Base-by-base conservation (phyloP, 1,140 invertebrate genomes). In the Linepithema humile region DNA sequence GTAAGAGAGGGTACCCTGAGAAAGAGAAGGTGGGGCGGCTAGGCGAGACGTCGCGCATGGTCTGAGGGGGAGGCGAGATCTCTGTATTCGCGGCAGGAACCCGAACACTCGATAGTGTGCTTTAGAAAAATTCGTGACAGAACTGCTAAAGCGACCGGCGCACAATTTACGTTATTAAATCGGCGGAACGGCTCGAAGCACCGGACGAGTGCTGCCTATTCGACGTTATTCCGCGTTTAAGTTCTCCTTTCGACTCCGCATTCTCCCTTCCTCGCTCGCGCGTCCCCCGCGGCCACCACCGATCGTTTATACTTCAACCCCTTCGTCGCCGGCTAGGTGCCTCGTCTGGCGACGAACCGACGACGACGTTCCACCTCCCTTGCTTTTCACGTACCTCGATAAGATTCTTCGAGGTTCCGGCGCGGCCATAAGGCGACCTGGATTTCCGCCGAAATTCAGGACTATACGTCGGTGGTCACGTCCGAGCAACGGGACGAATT, bases 71-170 rank as follows among this genome's bases (percentile, higher is more conserved):
- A 67, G 86, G 85, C 91, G 86, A 89, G 88, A 90, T 90, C 91
- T 93, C 92, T 92, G 90, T 94, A 94, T 94, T 94, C 93, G 84
- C 91, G 72, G 88, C 92, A 93, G 89, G 91, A 92, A 88, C 90
- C 86, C 86, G 92, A 92, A 92, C 93, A 94, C 93, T 94, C 93
- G 92, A 93, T 94, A 93, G 93, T 92, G 92, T 93, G 92, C 93
- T 94, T 94, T 93, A 91, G 91, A 93, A 94, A 94, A 94, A 93
- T 93, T 93, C 93, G 93, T 93, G 93, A 93, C 92, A 90, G 86
- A 91, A 94, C 92, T 94, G 88, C 90, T 89, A 93, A 93, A 83
- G 64, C 69, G 80, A 64, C 53, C 77, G 72, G 88, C 87, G 90
- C 87, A 92, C 91, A 93, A 93, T 94, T 93, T 92, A 93, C 91